Conservation (phyloP, 2,113 vertebrate genomes). For the Gallinago media region DNA sequence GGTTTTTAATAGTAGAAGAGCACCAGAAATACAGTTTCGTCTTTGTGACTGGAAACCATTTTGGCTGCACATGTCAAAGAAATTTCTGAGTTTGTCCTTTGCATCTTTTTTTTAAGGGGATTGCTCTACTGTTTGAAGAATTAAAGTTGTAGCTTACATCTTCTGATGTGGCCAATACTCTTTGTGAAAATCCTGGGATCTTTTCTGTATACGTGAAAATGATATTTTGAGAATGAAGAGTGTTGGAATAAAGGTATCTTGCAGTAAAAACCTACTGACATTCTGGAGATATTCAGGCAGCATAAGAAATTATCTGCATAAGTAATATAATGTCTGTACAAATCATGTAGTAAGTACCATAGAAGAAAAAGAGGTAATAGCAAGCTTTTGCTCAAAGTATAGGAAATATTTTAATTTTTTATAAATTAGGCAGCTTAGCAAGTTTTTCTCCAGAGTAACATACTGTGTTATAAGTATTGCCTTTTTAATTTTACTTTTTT, state of each 20-base stretch:
- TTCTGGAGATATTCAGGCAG: background rate
- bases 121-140: background rate
- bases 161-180: background rate
- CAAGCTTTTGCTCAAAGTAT: background rate
- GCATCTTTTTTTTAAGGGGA: background rate
- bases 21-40: background rate
- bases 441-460: background rate
- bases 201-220: background rate
- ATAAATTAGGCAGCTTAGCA: background rate
- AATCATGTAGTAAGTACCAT: background rate
- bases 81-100: background rate
- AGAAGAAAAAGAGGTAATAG: background rate
- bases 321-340: background rate
- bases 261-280: background rate
- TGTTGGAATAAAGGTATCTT: background rate
- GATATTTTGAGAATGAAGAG: background rate
- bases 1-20: background rate
- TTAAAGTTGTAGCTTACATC: background rate
- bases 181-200: background rate
- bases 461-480: background rate
- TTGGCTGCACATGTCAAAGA: background rate
- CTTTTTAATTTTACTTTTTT: background rate
- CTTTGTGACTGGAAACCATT: background rate
- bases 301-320: background rate
- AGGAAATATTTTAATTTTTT: background rate